These are phyloP conservation scores for Drosophila pachea DNA, from an alignment of 1,140 invertebrate genomes.

Conservation along the genomic window DNA sequence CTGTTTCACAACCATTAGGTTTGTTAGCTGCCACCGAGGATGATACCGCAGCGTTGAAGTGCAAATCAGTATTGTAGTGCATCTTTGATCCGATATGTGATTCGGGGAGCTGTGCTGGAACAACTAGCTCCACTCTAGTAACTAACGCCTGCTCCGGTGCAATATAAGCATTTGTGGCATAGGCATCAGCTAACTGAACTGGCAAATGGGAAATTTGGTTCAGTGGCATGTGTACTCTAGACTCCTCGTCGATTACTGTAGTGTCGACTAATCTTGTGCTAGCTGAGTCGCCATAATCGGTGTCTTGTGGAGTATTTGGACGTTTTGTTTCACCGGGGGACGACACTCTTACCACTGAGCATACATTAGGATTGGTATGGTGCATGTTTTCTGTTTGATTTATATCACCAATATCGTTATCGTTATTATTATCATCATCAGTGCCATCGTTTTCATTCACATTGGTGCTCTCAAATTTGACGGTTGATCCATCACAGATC, in stretches of 20 bases:
- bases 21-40: conserved; percentile 42
- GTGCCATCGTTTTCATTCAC: not conserved
- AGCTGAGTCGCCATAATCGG: not conserved
- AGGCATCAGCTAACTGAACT: conserved; percentile 11
- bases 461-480: too few species aligned
- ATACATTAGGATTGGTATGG: too few species aligned
- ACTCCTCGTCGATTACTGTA: not conserved
- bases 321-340: not conserved
- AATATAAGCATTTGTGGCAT: conserved; percentile 38
- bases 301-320: not conserved
- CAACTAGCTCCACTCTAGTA: conserved; percentile 61
- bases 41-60: conserved; percentile 28
- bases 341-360: too few species aligned
- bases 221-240: not conserved
- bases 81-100: not conserved
- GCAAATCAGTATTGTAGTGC: conserved; percentile 22
- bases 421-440: not conserved
- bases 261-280: not conserved
- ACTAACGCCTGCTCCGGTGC: conserved; percentile 66
- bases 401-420: too few species aligned
- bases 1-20: conserved; percentile 70
- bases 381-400: too few species aligned
- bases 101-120: conserved; percentile 37
- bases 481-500: too few species aligned
- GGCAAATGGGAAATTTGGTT: not conserved